These are phyloP conservation scores for Hylaeus volcanicus DNA, from an alignment of 1,140 invertebrate species.

Conservation along the genomic window DNA sequence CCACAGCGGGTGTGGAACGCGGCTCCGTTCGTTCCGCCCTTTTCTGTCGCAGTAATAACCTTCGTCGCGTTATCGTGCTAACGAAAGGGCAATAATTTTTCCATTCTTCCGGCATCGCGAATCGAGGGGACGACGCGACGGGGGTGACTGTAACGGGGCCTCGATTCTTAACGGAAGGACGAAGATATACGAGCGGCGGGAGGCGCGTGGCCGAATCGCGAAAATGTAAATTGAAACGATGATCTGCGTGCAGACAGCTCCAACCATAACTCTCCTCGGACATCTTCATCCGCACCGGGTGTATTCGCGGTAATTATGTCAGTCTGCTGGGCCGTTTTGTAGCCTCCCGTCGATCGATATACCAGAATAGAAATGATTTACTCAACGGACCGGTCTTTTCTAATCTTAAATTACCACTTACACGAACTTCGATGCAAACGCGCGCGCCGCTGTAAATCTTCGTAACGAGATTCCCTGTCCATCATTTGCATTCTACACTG, in stretches of 20 bases:
- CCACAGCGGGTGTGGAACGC: background rate
- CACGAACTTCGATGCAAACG: constrained; percentile 22
- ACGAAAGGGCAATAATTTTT: constrained; percentile 42
- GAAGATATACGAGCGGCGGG: constrained; percentile 35
- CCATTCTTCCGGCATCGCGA: constrained; percentile 22
- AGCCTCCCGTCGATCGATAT: background rate
- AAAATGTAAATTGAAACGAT: constrained; percentile 62
- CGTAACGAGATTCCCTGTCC: constrained; percentile 9
- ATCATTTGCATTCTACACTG: background rate
- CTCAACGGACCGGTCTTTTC: constrained; percentile 2
- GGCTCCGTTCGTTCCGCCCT: constrained; percentile 12
- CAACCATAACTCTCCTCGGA: constrained; percentile 51
- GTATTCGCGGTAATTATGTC: constrained; percentile 55
- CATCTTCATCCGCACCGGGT: constrained; percentile 54
- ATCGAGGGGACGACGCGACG: background rate
- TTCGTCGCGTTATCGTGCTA: constrained; percentile 22
- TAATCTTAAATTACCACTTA: constrained; percentile 30
- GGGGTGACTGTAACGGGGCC: background rate
- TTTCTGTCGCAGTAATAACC: constrained; percentile 32
- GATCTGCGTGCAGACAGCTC: constrained; percentile 31
- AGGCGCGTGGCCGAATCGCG: constrained; percentile 17
- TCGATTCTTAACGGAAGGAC: constrained; percentile 38
- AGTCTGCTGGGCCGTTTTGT: constrained; percentile 14
- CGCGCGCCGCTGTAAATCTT: constrained; percentile 27
- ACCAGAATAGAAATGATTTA: constrained; percentile 37